Conservation (phyloP, 2,888 invertebrate species). For the Eremobia ochroleuca region DNA sequence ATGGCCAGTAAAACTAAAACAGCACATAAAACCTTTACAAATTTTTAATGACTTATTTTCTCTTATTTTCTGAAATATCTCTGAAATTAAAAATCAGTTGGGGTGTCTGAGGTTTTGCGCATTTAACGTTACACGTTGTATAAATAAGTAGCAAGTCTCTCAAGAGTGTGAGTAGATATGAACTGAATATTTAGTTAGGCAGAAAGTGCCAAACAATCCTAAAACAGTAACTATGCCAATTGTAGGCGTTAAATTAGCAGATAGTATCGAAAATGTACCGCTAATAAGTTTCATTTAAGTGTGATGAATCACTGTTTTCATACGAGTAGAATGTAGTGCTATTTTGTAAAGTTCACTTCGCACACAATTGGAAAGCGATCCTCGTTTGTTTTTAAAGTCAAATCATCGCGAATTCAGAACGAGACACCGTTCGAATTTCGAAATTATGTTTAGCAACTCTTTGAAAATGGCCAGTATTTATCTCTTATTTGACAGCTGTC, state of each 20-base stretch:
- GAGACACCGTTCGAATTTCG: neutral
- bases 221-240: constrained; percentile 54
- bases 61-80: too few relatives aligned
- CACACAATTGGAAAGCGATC: neutral
- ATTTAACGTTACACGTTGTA: too few relatives aligned
- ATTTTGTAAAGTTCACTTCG: neutral
- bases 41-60: too few relatives aligned
- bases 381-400: neutral
- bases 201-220: constrained; percentile 48
- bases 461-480: neutral
- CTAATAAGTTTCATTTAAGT: constrained; percentile 36
- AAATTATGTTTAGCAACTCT: neutral
- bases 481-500: constrained; percentile 13
- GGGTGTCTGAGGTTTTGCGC: too few relatives aligned
- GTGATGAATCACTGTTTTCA: constrained; percentile 32
- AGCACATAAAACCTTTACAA: too few relatives aligned
- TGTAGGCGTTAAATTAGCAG: constrained; percentile 50
- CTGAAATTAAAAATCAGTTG: too few relatives aligned
- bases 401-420: neutral
- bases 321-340: neutral
- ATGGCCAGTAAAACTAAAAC: too few relatives aligned
- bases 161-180: constrained; percentile 6
- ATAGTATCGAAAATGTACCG: constrained; percentile 36
- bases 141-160: neutral
- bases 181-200: constrained; percentile 30